Evolutionary conservation across 2,113 vertebrate genomes (phyloP).

Genomic region (Notarius quadriscutis): DNA sequence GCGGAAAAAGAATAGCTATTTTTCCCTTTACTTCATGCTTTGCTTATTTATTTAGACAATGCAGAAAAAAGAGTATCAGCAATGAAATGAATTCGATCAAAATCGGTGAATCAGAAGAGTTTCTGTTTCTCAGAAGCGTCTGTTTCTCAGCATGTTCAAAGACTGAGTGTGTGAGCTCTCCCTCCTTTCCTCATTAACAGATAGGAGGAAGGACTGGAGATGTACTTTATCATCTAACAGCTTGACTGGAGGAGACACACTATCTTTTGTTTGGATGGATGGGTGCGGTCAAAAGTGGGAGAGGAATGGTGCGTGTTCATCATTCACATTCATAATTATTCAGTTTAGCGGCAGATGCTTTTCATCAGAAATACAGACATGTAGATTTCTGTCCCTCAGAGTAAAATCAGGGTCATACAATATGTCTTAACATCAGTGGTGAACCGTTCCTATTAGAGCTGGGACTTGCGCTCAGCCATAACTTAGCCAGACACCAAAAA

Average conservation of each 20-base stretch:
- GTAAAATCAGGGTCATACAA: not conserved
- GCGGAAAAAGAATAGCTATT: not conserved
- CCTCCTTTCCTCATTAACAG: constrained; percentile 38
- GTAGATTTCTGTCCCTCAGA: not conserved
- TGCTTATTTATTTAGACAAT: not conserved
- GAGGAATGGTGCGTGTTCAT: constrained; percentile 24
- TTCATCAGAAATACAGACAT: not conserved
- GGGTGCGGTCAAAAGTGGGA: constrained; percentile 7
- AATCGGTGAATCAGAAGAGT: constrained; percentile 10
- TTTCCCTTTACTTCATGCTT: not conserved
- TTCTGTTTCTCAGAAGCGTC: not conserved
- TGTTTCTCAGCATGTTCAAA: not conserved
- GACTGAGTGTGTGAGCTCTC: not conserved
- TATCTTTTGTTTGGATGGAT: constrained; percentile 30
- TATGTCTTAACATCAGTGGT: not conserved
- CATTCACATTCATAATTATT: constrained; percentile 41
- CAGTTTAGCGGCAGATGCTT: not conserved
- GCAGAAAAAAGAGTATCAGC: not conserved
- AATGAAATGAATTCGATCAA: too few relatives aligned
- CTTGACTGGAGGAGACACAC: constrained; percentile 3
- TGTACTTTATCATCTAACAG: constrained; percentile 39
- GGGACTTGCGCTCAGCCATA: too few relatives aligned
- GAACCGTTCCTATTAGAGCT: too few relatives aligned
- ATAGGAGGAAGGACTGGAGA: constrained; percentile 23
- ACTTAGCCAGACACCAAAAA: too few relatives aligned